These are phyloP conservation scores for Phacellophora camtschatica DNA, from an alignment of 30 jellyfish, hydroid and myxozoan species.

Conservation along the genomic window DNA sequence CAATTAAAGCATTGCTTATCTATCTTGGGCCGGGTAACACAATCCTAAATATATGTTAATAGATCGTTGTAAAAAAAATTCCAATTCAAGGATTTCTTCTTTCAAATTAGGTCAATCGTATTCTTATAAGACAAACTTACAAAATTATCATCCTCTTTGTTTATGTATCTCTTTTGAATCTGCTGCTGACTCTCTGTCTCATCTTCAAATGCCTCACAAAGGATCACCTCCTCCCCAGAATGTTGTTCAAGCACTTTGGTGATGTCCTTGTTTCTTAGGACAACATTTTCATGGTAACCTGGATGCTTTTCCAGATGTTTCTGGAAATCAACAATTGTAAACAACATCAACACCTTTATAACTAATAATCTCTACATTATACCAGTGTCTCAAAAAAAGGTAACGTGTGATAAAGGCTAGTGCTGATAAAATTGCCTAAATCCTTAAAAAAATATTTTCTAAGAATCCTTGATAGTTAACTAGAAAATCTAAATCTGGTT, in stretches of 20 bases:
- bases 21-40: too few species aligned
- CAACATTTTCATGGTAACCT: slow-evolving; percentile 67
- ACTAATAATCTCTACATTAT: neutral
- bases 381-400: neutral
- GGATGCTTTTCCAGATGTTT: slow-evolving; percentile 48
- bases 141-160: slow-evolving; percentile 38
- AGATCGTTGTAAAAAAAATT: too few species aligned
- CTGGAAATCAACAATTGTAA: too few species aligned
- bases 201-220: slow-evolving; percentile 71
- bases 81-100: too few species aligned
- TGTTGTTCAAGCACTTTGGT: slow-evolving; percentile 59
- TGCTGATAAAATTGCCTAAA: too few species aligned
- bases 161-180: slow-evolving; percentile 25
- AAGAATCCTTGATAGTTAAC: too few species aligned
- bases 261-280: slow-evolving; percentile 72
- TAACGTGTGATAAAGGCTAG: too few species aligned
- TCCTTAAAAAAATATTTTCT: neutral
- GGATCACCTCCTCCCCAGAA: slow-evolving; percentile 59
- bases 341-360: too few species aligned
- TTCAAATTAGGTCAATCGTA: too few species aligned
- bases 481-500: too few species aligned
- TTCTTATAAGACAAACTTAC: neutral
- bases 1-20: too few species aligned
- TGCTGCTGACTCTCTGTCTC: slow-evolving; percentile 27
- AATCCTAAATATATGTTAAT: too few species aligned